phyloP scores from a whole-genome alignment of 2,113 vertebrate species.

The Tonatia bakeri region DNA sequence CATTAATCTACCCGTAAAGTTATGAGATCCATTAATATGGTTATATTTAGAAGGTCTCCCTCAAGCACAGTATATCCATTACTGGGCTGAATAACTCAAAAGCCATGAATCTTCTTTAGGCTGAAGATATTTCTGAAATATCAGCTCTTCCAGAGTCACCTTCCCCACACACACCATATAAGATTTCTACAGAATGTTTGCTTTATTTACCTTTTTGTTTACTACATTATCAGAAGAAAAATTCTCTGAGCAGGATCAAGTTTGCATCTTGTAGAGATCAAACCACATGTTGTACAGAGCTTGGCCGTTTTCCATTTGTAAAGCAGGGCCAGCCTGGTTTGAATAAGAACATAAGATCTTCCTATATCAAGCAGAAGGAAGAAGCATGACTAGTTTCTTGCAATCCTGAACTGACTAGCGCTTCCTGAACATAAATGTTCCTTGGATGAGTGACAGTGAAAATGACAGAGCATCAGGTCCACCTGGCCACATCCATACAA shows the following conservation, averaged over 20 bases:
- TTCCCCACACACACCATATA: neutral
- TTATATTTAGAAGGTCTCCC: constrained; percentile 42
- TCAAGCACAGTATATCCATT: constrained; percentile 1
- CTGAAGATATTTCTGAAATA: constrained; percentile 17
- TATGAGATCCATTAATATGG: constrained; percentile 5
- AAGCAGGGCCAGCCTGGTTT: neutral
- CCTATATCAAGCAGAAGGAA: neutral
- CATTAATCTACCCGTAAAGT: constrained; percentile 47
- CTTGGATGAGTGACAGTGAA: neutral
- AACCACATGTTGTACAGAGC: neutral
- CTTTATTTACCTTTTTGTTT: constrained; percentile 4
- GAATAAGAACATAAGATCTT: neutral
- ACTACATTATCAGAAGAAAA: constrained; percentile 28
- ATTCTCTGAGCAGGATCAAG: neutral
- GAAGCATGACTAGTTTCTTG: neutral
- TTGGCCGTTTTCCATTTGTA: neutral
- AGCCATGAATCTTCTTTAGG: neutral
- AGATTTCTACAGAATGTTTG: constrained; percentile 30
- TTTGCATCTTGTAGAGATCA: neutral
- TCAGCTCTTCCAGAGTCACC: neutral
- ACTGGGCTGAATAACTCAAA: neutral
- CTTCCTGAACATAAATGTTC: neutral
- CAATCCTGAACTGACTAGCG: neutral
- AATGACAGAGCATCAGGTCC: neutral
- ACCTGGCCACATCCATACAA: neutral